phyloP scores from a whole-genome alignment of 2,797 vertebrate genomes.

The Pangasius krempfi region DNA sequence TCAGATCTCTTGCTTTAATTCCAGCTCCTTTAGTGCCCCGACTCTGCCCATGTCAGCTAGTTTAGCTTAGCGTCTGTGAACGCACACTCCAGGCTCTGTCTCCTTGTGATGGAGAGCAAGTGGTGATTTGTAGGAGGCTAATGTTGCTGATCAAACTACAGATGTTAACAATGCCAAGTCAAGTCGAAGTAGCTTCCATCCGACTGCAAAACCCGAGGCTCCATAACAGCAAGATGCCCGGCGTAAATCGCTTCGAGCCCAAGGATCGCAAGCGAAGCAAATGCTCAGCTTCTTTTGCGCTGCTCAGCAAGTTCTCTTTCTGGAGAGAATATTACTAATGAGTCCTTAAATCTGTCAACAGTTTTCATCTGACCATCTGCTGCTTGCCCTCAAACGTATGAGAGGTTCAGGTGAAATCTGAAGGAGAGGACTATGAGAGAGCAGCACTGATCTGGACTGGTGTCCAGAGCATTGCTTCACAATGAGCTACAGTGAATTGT shows the following conservation, averaged over 20 bases:
- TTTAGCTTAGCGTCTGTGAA: constrained; percentile 7
- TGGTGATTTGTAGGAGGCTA: constrained; percentile 56
- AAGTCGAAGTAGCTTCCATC: constrained; percentile 46
- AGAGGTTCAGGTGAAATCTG: constrained; percentile 4
- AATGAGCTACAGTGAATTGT: not conserved
- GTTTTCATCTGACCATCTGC: constrained; percentile 65
- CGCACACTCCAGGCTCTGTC: constrained; percentile 24
- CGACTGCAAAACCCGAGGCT: constrained; percentile 49
- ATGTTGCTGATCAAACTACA: constrained; percentile 56
- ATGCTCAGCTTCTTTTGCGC: constrained; percentile 48
- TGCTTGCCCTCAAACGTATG: constrained; percentile 54
- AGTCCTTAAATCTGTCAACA: constrained; percentile 66
- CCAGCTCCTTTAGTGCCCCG: not conserved
- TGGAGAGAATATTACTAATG: constrained; percentile 63
- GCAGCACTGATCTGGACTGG: not conserved
- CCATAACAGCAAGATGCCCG: constrained; percentile 47
- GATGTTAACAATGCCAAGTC: constrained; percentile 48
- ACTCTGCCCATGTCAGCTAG: constrained; percentile 24
- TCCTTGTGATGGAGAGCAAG: constrained; percentile 48
- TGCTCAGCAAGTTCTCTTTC: constrained; percentile 60
- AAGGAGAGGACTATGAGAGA: not conserved
- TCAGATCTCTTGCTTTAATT: constrained; percentile 22
- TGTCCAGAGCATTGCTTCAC: not conserved
- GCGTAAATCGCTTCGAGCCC: constrained; percentile 48
- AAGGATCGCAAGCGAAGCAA: constrained; percentile 57